Evolutionary conservation across 2,113 vertebrate genomes (phyloP).

Genomic region (Hypomesus transpacificus): DNA sequence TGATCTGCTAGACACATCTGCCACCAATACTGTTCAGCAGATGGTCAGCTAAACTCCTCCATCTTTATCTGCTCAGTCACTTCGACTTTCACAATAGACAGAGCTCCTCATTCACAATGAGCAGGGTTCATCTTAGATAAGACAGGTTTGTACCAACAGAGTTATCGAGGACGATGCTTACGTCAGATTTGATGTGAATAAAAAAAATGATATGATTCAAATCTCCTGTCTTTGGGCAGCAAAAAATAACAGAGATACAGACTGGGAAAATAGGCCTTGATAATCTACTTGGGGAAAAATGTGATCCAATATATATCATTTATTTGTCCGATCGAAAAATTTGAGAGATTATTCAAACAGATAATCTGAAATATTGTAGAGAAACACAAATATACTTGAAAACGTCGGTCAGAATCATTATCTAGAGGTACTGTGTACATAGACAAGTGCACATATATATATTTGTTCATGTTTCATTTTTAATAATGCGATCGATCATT

Average conservation of each 20-base stretch:
- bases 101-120: constrained; percentile 49
- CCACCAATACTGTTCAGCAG: constrained; percentile 81
- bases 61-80: constrained; percentile 45
- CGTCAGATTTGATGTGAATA: constrained; percentile 35
- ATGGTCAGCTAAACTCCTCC: constrained; percentile 71
- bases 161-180: constrained; percentile 24
- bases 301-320: too few species aligned
- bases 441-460: not conserved
- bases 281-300: too few species aligned
- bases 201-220: constrained; percentile 42
- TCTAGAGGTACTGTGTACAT: not conserved
- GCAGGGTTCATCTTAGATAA: constrained; percentile 54
- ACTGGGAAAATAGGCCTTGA: too few species aligned
- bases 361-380: too few species aligned
- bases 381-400: too few species aligned
- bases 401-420: too few species aligned
- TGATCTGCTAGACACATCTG: constrained; percentile 83
- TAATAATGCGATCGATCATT: constrained; percentile 40
- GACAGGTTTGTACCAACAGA: constrained; percentile 25
- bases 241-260: constrained; percentile 4
- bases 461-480: constrained; percentile 35
- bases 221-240: constrained; percentile 17
- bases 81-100: constrained; percentile 55
- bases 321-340: too few species aligned
- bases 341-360: too few species aligned